phyloP scores from a whole-genome alignment of 1,140 invertebrate genomes.

The Popillia japonica region DNA sequence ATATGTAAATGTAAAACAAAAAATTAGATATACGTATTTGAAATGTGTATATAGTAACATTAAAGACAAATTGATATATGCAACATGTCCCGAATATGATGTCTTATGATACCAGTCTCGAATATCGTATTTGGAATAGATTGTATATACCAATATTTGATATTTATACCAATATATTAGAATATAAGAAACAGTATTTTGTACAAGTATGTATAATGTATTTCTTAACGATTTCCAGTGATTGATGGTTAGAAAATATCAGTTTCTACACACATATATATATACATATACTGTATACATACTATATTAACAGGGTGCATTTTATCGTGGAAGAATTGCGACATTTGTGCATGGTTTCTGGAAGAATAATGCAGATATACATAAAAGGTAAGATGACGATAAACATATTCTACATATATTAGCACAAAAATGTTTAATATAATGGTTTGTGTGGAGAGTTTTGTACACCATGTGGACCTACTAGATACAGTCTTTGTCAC shows the following conservation, averaged over 20 bases:
- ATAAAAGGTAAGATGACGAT: too few relatives aligned
- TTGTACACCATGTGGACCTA: background rate
- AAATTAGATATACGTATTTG: too few relatives aligned
- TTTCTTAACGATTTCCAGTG: constrained; percentile 2
- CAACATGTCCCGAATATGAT: too few relatives aligned
- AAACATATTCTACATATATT: background rate
- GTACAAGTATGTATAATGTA: background rate
- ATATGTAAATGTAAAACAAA: too few relatives aligned
- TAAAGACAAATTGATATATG: too few relatives aligned
- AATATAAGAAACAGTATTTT: constrained; percentile 23
- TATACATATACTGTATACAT: too few relatives aligned
- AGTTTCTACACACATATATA: too few relatives aligned
- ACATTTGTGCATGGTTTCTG: background rate
- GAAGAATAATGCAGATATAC: too few relatives aligned
- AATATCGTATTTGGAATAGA: background rate
- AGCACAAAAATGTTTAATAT: background rate
- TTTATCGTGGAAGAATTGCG: background rate
- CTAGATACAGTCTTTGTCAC: background rate
- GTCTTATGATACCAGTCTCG: too few relatives aligned
- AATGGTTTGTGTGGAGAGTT: too few relatives aligned
- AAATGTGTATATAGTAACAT: too few relatives aligned
- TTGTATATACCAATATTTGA: background rate
- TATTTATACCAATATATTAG: background rate
- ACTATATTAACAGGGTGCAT: constrained; percentile 22
- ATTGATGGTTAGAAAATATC: background rate